Evolutionary conservation across 1,140 invertebrate genomes (phyloP).

Genomic region (Charaxes varanes): DNA sequence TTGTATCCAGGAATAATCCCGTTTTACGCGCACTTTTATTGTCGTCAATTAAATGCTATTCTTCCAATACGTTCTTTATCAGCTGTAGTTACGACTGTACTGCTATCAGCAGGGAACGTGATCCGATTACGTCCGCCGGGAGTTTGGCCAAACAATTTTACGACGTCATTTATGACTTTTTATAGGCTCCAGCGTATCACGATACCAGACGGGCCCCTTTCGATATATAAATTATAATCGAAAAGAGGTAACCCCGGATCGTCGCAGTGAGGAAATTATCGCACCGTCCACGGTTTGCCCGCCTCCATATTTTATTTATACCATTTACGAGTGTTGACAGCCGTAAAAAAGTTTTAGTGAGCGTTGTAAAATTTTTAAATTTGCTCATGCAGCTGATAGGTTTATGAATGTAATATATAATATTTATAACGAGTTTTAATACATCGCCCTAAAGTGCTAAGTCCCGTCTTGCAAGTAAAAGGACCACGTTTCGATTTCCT

Average conservation of each 20-base stretch:
- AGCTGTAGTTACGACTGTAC: slow-evolving; percentile 27
- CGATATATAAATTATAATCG: slow-evolving; percentile 64
- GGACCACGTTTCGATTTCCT: too few relatives aligned
- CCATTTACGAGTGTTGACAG: slow-evolving; percentile 63
- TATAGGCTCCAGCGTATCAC: slow-evolving; percentile 33
- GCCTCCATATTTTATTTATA: slow-evolving; percentile 66
- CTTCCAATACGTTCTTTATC: too few relatives aligned
- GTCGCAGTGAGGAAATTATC: slow-evolving; percentile 64
- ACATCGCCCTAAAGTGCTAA: too few relatives aligned
- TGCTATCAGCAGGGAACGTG: slow-evolving; percentile 36
- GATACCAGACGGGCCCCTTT: slow-evolving; percentile 23
- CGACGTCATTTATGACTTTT: slow-evolving; percentile 56
- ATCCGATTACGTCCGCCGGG: slow-evolving; percentile 36
- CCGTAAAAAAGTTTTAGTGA: slow-evolving; percentile 68
- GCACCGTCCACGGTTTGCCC: slow-evolving; percentile 51
- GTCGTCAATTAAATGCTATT: too few relatives aligned
- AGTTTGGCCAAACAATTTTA: slow-evolving; percentile 56
- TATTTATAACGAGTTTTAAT: neutral
- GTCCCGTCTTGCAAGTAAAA: too few relatives aligned
- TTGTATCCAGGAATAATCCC: too few relatives aligned
- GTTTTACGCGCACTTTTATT: too few relatives aligned
- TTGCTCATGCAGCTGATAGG: slow-evolving; percentile 51
- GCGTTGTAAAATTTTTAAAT: slow-evolving; percentile 51
- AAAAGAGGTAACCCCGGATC: slow-evolving; percentile 51
- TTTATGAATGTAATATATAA: slow-evolving; percentile 37